A percentile compares a stretch with the other conserved stretches of the same genome.
Evolutionary conservation across 1,140 invertebrate species (phyloP).

Genomic region (Hyles euphorbiae): DNA sequence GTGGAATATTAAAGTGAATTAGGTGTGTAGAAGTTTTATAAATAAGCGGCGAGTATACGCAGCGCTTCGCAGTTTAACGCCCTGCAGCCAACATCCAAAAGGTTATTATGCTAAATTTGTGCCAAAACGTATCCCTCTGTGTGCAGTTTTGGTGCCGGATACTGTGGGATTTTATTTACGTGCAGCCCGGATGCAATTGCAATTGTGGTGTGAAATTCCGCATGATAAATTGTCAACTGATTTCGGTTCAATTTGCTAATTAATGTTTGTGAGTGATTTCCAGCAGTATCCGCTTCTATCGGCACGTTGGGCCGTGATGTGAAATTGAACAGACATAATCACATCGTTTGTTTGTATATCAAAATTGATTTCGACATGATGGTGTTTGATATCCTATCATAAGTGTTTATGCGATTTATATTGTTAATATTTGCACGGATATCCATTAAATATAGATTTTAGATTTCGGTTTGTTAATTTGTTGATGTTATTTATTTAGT

Average conservation of each 20-base stretch:
- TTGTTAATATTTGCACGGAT: too few species aligned
- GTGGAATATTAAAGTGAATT: too few species aligned
- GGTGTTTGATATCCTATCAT: too few species aligned
- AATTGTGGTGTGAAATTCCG: conserved; percentile 36
- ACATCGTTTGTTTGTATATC: too few species aligned
- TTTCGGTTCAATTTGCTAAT: conserved; percentile 35
- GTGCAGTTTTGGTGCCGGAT: conserved; percentile 36
- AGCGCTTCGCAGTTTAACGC: conserved; percentile 22
- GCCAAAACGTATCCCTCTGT: conserved; percentile 41
- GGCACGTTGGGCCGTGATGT: conserved; percentile 1
- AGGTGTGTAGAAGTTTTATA: too few species aligned
- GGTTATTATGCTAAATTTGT: conserved; percentile 51
- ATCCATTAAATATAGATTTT: too few species aligned
- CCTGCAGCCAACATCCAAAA: conserved; percentile 31
- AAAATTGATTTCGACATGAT: too few species aligned
- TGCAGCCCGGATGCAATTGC: conserved; percentile 31
- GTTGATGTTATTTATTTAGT: too few species aligned
- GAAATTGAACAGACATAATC: background rate
- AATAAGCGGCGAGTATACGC: conserved; percentile 6
- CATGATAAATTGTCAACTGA: conserved; percentile 44
- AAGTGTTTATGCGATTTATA: too few species aligned
- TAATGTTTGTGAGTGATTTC: conserved; percentile 29
- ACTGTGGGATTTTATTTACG: conserved; percentile 40
- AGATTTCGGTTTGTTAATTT: too few species aligned
- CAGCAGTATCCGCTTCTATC: conserved; percentile 13